Evolutionary conservation across 2,888 invertebrate genomes (phyloP).

Genomic region (Scaptomyza caliginosa): DNA sequence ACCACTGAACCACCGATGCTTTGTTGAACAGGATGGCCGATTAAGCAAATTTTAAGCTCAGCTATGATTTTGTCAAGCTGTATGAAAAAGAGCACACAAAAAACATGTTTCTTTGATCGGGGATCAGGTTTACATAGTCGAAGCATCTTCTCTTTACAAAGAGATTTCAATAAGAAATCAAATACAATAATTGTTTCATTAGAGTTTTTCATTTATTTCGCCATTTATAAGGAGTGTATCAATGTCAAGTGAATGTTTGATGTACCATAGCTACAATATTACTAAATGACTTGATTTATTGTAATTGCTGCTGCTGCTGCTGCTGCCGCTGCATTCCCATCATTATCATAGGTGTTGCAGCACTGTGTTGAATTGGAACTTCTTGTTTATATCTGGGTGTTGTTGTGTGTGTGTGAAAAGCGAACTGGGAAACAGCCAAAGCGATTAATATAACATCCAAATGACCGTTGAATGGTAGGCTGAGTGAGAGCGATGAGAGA

Average conservation of each 20-base stretch:
- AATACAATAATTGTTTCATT: neutral
- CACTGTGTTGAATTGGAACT: conserved; percentile 25
- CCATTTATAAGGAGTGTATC: conserved; percentile 32
- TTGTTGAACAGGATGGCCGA: neutral
- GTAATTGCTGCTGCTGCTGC: conserved; percentile 1
- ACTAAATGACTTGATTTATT: conserved; percentile 20
- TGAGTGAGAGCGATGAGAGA: neutral
- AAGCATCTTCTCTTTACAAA: neutral
- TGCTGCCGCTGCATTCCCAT: conserved; percentile 5
- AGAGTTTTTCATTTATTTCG: conserved; percentile 44
- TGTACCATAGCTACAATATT: conserved; percentile 18
- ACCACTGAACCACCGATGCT: conserved; percentile 55
- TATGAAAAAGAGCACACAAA: neutral
- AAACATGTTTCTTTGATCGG: neutral
- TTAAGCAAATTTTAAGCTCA: neutral
- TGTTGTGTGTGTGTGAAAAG: conserved; percentile 9
- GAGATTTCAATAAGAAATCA: neutral
- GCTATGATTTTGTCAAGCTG: neutral
- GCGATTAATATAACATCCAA: conserved; percentile 9
- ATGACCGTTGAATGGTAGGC: neutral
- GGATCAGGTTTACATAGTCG: neutral
- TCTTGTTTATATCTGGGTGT: conserved; percentile 3
- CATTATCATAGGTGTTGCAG: conserved; percentile 23
- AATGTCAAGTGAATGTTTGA: conserved; percentile 17
- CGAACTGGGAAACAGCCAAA: conserved; percentile 3